Conservation (phyloP, 2,113 vertebrate species). For the Bos indicus region DNA sequence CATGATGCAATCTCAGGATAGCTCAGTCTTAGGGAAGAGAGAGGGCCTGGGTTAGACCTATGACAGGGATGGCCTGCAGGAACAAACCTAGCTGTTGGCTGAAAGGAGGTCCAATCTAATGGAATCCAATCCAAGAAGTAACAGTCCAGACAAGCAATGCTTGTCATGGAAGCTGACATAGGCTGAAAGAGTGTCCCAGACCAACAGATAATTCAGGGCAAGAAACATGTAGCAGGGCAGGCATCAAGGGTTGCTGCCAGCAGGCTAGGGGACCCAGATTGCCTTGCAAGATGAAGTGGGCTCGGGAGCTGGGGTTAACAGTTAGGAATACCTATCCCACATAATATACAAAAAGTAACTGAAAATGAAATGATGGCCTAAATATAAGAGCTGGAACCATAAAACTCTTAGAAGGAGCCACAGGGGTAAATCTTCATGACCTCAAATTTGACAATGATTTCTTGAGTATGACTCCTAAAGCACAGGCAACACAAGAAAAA, state of each 20-base stretch:
- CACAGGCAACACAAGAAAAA: neutral
- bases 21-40: neutral
- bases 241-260: neutral
- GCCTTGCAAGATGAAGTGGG: neutral
- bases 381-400: neutral
- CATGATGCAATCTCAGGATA: neutral
- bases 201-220: neutral
- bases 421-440: neutral
- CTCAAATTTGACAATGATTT: neutral
- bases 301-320: neutral
- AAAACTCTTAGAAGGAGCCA: neutral
- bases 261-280: neutral
- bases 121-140: neutral
- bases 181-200: neutral
- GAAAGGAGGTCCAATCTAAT: neutral
- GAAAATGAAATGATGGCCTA: neutral
- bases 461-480: neutral
- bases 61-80: neutral
- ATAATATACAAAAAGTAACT: neutral
- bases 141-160: neutral
- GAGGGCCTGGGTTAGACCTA: neutral
- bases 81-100: neutral
- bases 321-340: neutral
- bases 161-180: neutral
- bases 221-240: neutral